A percentile compares a stretch with the other conserved stretches of the same genome.
phyloP scores from a whole-genome alignment of 2,888 invertebrate species.

The Trimorus sp. region DNA sequence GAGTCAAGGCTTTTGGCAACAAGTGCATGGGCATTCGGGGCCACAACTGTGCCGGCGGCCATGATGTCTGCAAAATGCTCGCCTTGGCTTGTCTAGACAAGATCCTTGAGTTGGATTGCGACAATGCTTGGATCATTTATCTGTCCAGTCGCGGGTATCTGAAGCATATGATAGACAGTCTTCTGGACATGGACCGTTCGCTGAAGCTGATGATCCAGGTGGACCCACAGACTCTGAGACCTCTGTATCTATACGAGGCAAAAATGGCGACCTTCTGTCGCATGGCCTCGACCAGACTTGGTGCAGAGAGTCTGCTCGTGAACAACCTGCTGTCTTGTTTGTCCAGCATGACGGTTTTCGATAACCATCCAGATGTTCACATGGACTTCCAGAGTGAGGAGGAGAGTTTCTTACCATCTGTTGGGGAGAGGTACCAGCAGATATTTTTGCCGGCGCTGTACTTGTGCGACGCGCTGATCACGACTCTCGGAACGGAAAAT shows the following conservation, averaged over 20 bases:
- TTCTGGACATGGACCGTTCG: constrained; percentile 88
- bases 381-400: constrained; percentile 75
- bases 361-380: constrained; percentile 87
- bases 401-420: constrained; percentile 84
- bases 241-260: constrained; percentile 93
- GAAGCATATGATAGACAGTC: constrained; percentile 90
- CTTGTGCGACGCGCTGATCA: constrained; percentile 91
- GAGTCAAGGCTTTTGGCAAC: constrained; percentile 89
- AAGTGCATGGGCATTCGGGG: constrained; percentile 91
- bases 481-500: constrained; percentile 92
- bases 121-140: constrained; percentile 86
- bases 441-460: constrained; percentile 91
- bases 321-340: constrained; percentile 85
- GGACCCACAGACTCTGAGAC: constrained; percentile 86
- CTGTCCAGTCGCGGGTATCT: constrained; percentile 87
- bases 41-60: constrained; percentile 93
- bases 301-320: constrained; percentile 86
- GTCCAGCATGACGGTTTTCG: constrained; percentile 87
- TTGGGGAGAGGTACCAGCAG: constrained; percentile 89
- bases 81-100: constrained; percentile 92
- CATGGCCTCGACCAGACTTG: constrained; percentile 86
- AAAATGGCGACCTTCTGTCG: constrained; percentile 91
- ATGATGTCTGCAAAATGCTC: constrained; percentile 94
- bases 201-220: constrained; percentile 86
- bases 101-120: constrained; percentile 88